These are phyloP conservation scores for Gastracanthus pulcherrimus DNA, from an alignment of 2,888 invertebrate genomes.

Conservation along the genomic window DNA sequence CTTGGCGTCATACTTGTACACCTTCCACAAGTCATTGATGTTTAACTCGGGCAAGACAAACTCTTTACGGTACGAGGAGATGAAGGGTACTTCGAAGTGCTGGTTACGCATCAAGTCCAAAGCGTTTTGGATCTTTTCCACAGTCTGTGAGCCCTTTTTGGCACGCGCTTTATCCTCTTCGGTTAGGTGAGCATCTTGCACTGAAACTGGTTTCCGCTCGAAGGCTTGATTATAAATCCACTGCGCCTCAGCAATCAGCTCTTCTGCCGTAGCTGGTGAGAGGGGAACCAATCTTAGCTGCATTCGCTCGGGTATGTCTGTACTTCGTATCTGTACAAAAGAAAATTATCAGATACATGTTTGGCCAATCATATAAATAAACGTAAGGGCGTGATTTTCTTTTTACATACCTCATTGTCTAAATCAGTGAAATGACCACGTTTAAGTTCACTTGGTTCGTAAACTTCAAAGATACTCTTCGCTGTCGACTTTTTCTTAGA, in stretches of 20 bases:
- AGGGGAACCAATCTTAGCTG: slow-evolving; percentile 93
- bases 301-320: slow-evolving; percentile 95
- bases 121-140: slow-evolving; percentile 94
- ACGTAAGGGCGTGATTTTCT: too few relatives aligned
- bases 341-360: too few relatives aligned
- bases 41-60: slow-evolving; percentile 96
- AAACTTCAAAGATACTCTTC: slow-evolving; percentile 95
- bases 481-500: slow-evolving; percentile 87
- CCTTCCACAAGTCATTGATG: slow-evolving; percentile 97
- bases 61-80: slow-evolving; percentile 98
- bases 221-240: slow-evolving; percentile 99
- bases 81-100: slow-evolving; percentile 97
- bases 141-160: slow-evolving; percentile 83
- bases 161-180: slow-evolving; percentile 79
- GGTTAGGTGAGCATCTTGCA: slow-evolving; percentile 83
- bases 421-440: slow-evolving; percentile 96
- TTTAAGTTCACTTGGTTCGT: slow-evolving; percentile 98
- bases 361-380: too few relatives aligned
- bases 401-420: slow-evolving; percentile 86
- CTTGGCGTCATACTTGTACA: slow-evolving; percentile 97
- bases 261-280: slow-evolving; percentile 88
- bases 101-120: slow-evolving; percentile 97
- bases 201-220: slow-evolving; percentile 88
- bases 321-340: slow-evolving; percentile 84
- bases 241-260: slow-evolving; percentile 95